These are phyloP conservation scores for Meta bourneti DNA, from an alignment of 2,888 invertebrate genomes.

Conservation along the genomic window DNA sequence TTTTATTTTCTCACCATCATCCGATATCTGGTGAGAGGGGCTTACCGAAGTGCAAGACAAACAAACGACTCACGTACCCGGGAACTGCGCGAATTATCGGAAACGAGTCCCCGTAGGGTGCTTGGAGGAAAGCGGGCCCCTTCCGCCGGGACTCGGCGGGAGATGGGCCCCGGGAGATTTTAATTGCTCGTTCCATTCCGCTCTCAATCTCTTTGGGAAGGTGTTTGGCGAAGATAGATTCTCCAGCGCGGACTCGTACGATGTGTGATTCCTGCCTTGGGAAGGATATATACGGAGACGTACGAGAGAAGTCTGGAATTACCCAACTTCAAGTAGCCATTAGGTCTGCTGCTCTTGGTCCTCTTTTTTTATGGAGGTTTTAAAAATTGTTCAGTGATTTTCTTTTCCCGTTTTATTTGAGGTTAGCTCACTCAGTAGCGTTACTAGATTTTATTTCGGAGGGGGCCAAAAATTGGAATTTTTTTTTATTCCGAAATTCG, in stretches of 20 bases:
- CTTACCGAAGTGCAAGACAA: conserved; percentile 4
- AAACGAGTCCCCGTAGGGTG: conserved; percentile 58
- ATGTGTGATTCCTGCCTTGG: not conserved
- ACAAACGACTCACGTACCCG: conserved; percentile 33
- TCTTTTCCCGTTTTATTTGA: too few species aligned
- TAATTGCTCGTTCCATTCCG: conserved; percentile 23
- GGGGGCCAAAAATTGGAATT: too few species aligned
- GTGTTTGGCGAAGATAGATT: conserved; percentile 29
- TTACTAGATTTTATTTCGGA: too few species aligned
- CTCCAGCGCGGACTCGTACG: not conserved
- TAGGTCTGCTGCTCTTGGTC: not conserved
- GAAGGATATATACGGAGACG: not conserved
- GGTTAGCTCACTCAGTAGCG: too few species aligned
- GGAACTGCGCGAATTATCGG: conserved; percentile 58
- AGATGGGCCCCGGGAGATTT: conserved; percentile 45
- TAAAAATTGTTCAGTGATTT: too few species aligned
- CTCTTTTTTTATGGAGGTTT: not conserved
- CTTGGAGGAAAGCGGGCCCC: conserved; percentile 25
- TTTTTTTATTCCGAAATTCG: too few species aligned
- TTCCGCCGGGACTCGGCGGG: not conserved
- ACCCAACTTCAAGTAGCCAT: conserved; percentile 2
- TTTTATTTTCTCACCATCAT: conserved; percentile 12
- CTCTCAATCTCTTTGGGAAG: not conserved
- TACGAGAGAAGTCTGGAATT: conserved; percentile 3
- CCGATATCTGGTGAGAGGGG: conserved; percentile 19